A percentile compares a stretch with the other conserved stretches of the same genome.
phyloP scores from a whole-genome alignment of 2,888 invertebrate species.

The Aleiodes leptofemur region DNA sequence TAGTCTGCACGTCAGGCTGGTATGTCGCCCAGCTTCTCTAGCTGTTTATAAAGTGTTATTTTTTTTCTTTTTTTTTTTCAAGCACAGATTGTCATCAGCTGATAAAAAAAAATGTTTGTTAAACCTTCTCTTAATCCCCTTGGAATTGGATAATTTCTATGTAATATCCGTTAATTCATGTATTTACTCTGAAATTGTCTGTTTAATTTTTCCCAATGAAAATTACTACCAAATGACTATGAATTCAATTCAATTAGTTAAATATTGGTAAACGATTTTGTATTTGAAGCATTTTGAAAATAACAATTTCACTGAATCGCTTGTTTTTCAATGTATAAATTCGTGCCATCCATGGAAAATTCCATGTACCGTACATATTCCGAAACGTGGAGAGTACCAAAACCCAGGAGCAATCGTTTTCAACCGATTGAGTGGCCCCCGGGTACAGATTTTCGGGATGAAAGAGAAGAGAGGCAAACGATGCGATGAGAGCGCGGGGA shows the following conservation, averaged over 20 bases:
- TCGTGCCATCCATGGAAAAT: background rate
- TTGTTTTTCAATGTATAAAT: constrained; percentile 15
- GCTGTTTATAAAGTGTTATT: no score
- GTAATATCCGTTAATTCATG: no score
- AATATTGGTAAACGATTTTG: background rate
- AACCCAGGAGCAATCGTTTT: constrained; percentile 35
- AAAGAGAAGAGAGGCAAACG: constrained; percentile 8
- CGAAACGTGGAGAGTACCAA: background rate
- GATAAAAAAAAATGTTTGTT: no score
- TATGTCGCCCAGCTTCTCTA: no score
- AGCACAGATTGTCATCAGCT: no score
- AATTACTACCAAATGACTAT: no score
- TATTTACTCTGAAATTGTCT: no score
- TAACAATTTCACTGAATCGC: constrained; percentile 21
- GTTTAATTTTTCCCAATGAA: no score
- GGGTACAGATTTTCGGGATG: constrained; percentile 14
- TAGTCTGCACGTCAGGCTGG: no score
- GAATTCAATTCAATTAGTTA: background rate
- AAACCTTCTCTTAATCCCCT: no score
- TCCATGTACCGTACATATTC: background rate
- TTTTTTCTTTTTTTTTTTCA: no score
- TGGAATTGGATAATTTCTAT: no score
- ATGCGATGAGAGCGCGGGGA: constrained; percentile 11
- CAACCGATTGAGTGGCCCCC: constrained; percentile 27
- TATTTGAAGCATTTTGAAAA: constrained; percentile 12